Evolutionary conservation across 2,888 invertebrate genomes (phyloP).

Genomic region (Lordiphosa andalusiaca): DNA sequence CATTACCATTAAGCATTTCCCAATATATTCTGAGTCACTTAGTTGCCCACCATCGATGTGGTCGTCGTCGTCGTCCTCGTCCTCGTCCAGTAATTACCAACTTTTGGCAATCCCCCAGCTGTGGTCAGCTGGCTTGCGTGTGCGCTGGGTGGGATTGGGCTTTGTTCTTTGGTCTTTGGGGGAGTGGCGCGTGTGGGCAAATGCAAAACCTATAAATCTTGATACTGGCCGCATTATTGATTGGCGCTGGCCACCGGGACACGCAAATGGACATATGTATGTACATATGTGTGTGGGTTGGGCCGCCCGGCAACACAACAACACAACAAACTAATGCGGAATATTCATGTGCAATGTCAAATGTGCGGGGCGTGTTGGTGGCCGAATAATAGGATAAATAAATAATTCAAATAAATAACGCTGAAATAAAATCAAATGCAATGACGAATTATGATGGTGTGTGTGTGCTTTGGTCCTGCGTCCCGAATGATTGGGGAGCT

Average conservation of each 20-base stretch:
- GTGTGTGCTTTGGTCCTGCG: conserved; percentile 25
- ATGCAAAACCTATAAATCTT: conserved; percentile 79
- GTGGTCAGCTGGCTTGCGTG: conserved; percentile 9
- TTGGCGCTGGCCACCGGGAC: conserved; percentile 63
- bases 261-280: conserved; percentile 63
- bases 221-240: conserved; percentile 80
- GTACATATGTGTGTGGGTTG: conserved; percentile 47
- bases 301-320: background rate
- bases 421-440: conserved; percentile 74
- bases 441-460: conserved; percentile 77
- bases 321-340: conserved; percentile 41
- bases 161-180: no score
- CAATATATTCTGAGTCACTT: no score
- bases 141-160: conserved; percentile 10
- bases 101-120: no score
- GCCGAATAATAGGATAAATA: conserved; percentile 64
- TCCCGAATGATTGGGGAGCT: conserved; percentile 72
- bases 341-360: conserved; percentile 36
- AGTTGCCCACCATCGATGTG: no score
- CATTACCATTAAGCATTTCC: background rate
- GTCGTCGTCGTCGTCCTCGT: no score
- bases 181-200: conserved; percentile 24
- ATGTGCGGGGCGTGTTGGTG: conserved; percentile 29
- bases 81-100: no score
- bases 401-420: conserved; percentile 72